Evolutionary conservation across 2,797 vertebrate genomes (phyloP), one percentile per base, ranked within the genome.

Genomic region (Falco cherrug): DNA sequence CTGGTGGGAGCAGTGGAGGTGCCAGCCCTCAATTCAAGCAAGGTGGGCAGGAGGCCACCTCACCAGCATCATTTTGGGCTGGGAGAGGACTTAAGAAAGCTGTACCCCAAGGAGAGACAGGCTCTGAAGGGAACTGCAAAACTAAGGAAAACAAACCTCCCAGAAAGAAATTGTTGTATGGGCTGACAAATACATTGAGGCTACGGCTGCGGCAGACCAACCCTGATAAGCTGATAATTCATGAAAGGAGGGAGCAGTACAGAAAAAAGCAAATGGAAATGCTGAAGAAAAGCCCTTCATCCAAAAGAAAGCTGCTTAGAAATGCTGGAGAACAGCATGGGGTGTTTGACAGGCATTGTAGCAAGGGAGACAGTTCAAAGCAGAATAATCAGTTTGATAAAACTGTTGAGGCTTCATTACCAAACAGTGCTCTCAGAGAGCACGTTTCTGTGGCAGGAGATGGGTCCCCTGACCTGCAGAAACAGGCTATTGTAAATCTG

Each of bases 161-260:
- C 3, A 97, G 89, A 77, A 98, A 97, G 70, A 99, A 97, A 80
- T 92, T 99, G 17, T 89, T 98, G 28, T 99, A 98, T 29, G 99
- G 99, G 37, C 97, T 99, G 74, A 99, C 99, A 37, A 99, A 98
- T 79, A 99, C 99, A 1, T 97, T 99, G 81, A 96, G 98, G 77
- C 97, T 99, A 33, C 98, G 99, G 68, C 93, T 99, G 79, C 98
- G 98, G 97, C 97, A 97, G 68, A 97, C 98, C 50, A 98, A 98
- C 71, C 97, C 98, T 2, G 90, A 81, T 22, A 96, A 97, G 76
- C 92, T 96, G 51, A 90, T 97, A 71, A 89, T 81, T 16, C 98
- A 97, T 24, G 98, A 99, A 94, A 98, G 97, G 80, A 95, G 92
- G 65, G 98, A 98, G 67, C 94, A 94, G 37, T 96, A 89, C 53